Percentiles rank a stretch among this genome's conserved stretches.
Conservation (phyloP, 2,888 invertebrate genomes). For the Xanthorhoe designata region DNA sequence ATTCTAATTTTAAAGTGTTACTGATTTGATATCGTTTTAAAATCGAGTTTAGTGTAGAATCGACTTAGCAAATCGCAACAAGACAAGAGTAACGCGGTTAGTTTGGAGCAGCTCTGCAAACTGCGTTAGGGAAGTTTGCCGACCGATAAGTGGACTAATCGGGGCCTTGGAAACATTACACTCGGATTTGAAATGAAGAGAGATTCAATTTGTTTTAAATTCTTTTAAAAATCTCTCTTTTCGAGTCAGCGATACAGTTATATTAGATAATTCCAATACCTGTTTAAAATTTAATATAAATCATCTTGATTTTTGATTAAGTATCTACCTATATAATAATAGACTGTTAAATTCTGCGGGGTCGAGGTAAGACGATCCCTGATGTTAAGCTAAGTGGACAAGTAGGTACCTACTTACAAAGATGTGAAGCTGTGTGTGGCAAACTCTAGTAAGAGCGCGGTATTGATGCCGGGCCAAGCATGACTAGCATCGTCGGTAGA, state of each 20-base stretch:
- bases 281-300: too few relatives aligned
- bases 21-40: conserved; percentile 2
- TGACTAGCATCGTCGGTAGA: too few relatives aligned
- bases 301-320: too few relatives aligned
- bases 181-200: conserved; percentile 1
- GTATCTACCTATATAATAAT: too few relatives aligned
- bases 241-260: background rate
- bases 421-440: too few relatives aligned
- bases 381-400: too few relatives aligned
- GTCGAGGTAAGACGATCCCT: too few relatives aligned
- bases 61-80: conserved; percentile 54
- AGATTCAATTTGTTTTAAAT: conserved; percentile 44
- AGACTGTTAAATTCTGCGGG: too few relatives aligned
- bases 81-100: conserved; percentile 67
- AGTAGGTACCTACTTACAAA: too few relatives aligned
- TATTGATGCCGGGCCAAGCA: too few relatives aligned
- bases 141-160: conserved; percentile 68
- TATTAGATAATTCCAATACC: too few relatives aligned
- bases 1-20: background rate
- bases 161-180: conserved; percentile 56
- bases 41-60: conserved; percentile 26
- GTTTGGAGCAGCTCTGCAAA: conserved; percentile 60
- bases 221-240: background rate
- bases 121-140: conserved; percentile 71
- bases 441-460: too few relatives aligned